Evolutionary conservation across 1,140 invertebrate genomes (phyloP), one percentile per base, ranked within the genome.

Genomic region (Drosophila azteca): DNA sequence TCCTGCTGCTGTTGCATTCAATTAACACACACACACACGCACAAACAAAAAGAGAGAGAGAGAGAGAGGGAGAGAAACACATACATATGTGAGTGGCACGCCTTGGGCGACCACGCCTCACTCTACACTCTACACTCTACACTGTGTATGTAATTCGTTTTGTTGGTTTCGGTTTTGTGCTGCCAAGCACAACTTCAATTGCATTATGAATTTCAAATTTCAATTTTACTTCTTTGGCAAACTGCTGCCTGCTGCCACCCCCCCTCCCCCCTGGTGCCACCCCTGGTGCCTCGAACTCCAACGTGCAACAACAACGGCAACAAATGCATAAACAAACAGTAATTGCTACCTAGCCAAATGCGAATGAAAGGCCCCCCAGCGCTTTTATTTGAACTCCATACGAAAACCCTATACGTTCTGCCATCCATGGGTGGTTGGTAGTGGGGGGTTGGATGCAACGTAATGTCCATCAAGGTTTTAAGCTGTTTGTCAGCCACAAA

Each of bases 291-390:
- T 11, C 3, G 7, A 55, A 55, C 52, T 17, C 15, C 15, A 29
- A 41, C 35, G 9, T 8, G 70, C 22, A 13, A 39, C 35, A 39
- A 67, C 55, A 26, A 44, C 73, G 70, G 53, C 73, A 75, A 64
- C 69, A 87, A 85, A 87, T 75, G 82, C 78, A 85, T 85, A 87
- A 88, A 73, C 82, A 87, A 87, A 79, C 83, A 79, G 83, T 87
- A 87, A 88, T 87, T 88, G 83, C 83, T 88, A 88, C 83, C 83
- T 87, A 83, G 70, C 67, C 83, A 41, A 41, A 53, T 69, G 63
- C 78, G 78, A 87, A 62, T 87, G 57, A 70, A 77, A 73, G 70
- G 62, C 79, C 79, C 68, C 78, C 70, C 77, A 85, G 73, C 77
- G 54, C 49, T 55, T 69, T 60, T 87, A 83, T 85, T 85, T 72